A percentile compares a stretch with the other conserved stretches of the same genome.
These are phyloP conservation scores for Aplodontia rufa DNA, from an alignment of 2,113 vertebrate species.

Conservation along the genomic window DNA sequence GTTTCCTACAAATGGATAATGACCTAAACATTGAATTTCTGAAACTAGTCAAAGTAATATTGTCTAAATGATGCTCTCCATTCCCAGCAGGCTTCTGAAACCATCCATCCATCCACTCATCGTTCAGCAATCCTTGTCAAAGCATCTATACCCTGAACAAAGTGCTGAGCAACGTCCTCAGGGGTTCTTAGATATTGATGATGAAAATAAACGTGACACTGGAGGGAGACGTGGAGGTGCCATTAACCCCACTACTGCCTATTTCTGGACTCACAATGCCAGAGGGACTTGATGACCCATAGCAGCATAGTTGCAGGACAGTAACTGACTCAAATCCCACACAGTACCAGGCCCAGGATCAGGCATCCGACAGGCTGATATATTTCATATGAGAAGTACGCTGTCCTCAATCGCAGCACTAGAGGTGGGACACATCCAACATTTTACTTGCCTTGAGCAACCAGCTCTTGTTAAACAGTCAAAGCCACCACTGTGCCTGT, in stretches of 20 bases:
- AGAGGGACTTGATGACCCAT: background rate
- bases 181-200: background rate
- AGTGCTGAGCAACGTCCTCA: background rate
- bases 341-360: background rate
- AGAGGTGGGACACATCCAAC: background rate
- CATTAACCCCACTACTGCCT: background rate
- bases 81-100: background rate
- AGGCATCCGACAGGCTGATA: no score
- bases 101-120: no score
- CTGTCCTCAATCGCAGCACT: background rate
- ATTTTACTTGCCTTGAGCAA: background rate
- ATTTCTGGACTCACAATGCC: background rate
- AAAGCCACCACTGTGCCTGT: background rate
- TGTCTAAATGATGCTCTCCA: background rate
- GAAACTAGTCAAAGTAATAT: background rate
- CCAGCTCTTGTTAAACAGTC: background rate
- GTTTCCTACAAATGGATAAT: background rate
- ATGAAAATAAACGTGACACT: background rate
- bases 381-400: background rate
- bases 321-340: fast-evolving
- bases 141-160: background rate
- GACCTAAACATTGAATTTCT: background rate
- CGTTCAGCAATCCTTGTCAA: background rate
- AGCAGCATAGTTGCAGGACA: background rate
- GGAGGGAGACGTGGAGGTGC: background rate